These are phyloP conservation scores for Drosophila teissieri DNA, from an alignment of 1,140 invertebrate genomes.

Conservation along the genomic window DNA sequence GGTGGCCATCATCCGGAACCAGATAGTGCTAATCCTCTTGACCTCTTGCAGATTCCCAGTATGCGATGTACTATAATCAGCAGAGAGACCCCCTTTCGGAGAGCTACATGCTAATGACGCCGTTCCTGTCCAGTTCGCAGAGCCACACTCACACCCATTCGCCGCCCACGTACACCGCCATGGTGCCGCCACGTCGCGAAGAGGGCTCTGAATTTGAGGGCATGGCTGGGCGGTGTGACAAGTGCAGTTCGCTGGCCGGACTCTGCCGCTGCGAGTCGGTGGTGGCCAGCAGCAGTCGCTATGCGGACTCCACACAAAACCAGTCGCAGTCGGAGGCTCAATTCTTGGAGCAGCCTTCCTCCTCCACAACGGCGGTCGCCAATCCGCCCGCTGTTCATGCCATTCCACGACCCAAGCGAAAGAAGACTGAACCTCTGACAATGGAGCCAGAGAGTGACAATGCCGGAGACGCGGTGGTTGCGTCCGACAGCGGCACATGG, in stretches of 20 bases:
- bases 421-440: slow-evolving; percentile 67
- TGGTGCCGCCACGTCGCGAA: slow-evolving; percentile 32
- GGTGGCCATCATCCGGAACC: background rate
- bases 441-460: slow-evolving; percentile 16
- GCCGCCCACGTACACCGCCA: slow-evolving; percentile 22
- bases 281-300: slow-evolving; percentile 18
- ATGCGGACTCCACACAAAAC: slow-evolving; percentile 54
- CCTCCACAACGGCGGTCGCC: slow-evolving; percentile 45
- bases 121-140: slow-evolving; percentile 39
- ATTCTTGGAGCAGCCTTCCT: slow-evolving; percentile 58
- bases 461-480: slow-evolving; percentile 19
- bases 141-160: slow-evolving; percentile 12
- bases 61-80: slow-evolving; percentile 39
- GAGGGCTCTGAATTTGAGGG: slow-evolving; percentile 16
- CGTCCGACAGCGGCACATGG: slow-evolving; percentile 44
- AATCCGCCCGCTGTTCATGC: slow-evolving; percentile 19
- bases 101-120: slow-evolving; percentile 54
- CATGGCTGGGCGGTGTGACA: slow-evolving; percentile 28
- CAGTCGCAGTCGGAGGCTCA: slow-evolving; percentile 20
- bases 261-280: slow-evolving; percentile 41
- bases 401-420: slow-evolving; percentile 55
- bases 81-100: slow-evolving; percentile 36
- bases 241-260: slow-evolving; percentile 39
- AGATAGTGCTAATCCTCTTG: background rate
- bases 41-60: slow-evolving; percentile 34